phyloP scores from a whole-genome alignment of 2,113 vertebrate genomes.

The Ciconia boyciana region DNA sequence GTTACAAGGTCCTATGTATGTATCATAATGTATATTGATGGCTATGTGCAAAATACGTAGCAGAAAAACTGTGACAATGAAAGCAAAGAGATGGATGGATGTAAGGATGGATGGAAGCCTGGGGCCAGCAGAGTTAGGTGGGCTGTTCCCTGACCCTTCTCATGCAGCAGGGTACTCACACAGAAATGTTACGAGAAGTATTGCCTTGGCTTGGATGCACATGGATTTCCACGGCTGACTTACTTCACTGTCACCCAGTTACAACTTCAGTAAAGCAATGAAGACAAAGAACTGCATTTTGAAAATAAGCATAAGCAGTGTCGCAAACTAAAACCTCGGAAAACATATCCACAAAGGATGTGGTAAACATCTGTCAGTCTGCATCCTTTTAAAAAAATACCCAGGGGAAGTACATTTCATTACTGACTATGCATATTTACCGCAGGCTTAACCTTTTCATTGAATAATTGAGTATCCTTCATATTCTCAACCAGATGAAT shows the following conservation, averaged over 20 bases:
- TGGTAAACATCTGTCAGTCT: constrained; percentile 28
- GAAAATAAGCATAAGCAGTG: neutral
- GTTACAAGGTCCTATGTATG: neutral
- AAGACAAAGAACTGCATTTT: neutral
- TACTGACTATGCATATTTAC: constrained; percentile 23
- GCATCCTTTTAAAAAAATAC: constrained; percentile 24
- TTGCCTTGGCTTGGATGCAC: neutral
- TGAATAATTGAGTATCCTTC: constrained; percentile 23
- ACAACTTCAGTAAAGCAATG: neutral
- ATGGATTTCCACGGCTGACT: neutral
- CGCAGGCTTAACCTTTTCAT: constrained; percentile 21
- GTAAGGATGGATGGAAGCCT: neutral
- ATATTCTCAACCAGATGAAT: constrained; percentile 22
- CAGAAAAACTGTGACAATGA: neutral
- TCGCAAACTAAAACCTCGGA: neutral
- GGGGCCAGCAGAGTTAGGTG: neutral
- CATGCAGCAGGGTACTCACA: neutral
- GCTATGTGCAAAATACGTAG: neutral
- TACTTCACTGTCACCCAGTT: neutral
- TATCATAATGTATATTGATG: neutral
- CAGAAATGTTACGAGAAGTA: neutral
- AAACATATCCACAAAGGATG: constrained; percentile 41
- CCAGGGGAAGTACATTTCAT: constrained; percentile 39
- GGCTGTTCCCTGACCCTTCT: neutral
- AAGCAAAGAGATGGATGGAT: neutral